These are phyloP conservation scores for Pogonocichla stellata DNA, from an alignment of 2,113 vertebrate genomes.

Conservation along the genomic window DNA sequence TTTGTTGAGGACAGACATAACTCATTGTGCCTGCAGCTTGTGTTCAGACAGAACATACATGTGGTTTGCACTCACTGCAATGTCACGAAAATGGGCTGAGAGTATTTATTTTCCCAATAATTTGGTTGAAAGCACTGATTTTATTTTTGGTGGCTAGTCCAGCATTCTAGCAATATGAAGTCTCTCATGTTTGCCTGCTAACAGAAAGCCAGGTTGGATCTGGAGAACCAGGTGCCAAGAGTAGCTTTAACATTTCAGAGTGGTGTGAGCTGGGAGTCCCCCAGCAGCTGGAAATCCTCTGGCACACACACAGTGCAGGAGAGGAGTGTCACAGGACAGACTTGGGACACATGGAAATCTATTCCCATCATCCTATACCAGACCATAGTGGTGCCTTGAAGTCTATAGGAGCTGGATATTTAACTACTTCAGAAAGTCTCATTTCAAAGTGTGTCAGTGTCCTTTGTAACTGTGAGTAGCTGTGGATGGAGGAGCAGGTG, in stretches of 20 bases:
- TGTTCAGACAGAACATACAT: background rate
- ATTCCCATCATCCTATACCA: background rate
- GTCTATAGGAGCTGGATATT: background rate
- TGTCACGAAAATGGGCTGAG: background rate
- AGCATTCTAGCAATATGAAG: background rate
- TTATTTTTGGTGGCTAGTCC: background rate
- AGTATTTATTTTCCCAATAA: background rate
- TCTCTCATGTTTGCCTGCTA: background rate
- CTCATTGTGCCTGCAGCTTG: background rate
- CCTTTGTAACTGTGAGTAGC: background rate
- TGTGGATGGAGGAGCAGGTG: background rate
- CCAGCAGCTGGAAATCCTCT: background rate
- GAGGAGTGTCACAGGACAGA: background rate
- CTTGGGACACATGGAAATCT: background rate
- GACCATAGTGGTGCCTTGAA: background rate
- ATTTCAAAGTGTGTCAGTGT: background rate
- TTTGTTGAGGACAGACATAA: background rate
- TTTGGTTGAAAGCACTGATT: background rate
- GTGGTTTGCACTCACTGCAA: background rate
- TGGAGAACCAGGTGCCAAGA: background rate
- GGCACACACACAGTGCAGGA: background rate
- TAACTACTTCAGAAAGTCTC: background rate
- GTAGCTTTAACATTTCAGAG: background rate
- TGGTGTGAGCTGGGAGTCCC: background rate
- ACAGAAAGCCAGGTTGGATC: background rate